Percentiles rank a stretch among this genome's conserved stretches.
phyloP scores from a whole-genome alignment of 2,113 vertebrate species.

The Furnarius figulus region DNA sequence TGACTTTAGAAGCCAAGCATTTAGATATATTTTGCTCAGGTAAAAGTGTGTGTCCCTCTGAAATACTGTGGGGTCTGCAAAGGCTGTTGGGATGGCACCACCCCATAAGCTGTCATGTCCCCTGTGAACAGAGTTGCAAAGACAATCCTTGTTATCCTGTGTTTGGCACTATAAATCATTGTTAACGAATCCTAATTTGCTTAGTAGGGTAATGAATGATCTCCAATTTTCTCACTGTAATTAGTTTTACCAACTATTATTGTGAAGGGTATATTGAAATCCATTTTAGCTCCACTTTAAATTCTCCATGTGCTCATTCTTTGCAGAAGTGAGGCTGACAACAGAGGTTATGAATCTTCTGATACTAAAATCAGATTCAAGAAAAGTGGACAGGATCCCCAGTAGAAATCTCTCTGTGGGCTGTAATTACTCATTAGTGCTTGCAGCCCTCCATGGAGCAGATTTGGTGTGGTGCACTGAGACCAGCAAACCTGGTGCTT shows the following conservation, averaged over 20 bases:
- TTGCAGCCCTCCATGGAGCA: conserved; percentile 10
- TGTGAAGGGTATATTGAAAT: conserved; percentile 36
- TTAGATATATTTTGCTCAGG: conserved; percentile 17
- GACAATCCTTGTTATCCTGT: conserved; percentile 16
- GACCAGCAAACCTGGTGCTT: conserved; percentile 22
- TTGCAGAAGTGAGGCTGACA: conserved; percentile 24
- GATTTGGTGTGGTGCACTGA: not conserved
- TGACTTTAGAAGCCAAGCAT: conserved; percentile 35
- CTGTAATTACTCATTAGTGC: conserved; percentile 17
- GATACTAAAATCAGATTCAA: not conserved
- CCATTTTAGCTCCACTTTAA: conserved; percentile 16
- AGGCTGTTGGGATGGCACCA: conserved; percentile 6
- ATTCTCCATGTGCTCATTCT: conserved; percentile 29
- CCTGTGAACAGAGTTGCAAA: not conserved
- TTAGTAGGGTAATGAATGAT: conserved; percentile 67
- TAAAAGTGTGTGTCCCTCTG: conserved; percentile 35
- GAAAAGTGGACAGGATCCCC: not conserved
- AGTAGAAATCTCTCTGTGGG: not conserved
- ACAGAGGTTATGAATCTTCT: not conserved
- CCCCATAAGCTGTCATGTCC: conserved; percentile 27
- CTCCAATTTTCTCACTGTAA: conserved; percentile 66
- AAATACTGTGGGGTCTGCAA: not conserved
- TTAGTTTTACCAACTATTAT: conserved; percentile 60
- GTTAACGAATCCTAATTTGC: conserved; percentile 69
- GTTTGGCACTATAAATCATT: conserved; percentile 61